Evolutionary conservation across 2,888 invertebrate genomes (phyloP), one percentile per base, ranked within the genome.

Genomic region (Chromoteleia sp.): DNA sequence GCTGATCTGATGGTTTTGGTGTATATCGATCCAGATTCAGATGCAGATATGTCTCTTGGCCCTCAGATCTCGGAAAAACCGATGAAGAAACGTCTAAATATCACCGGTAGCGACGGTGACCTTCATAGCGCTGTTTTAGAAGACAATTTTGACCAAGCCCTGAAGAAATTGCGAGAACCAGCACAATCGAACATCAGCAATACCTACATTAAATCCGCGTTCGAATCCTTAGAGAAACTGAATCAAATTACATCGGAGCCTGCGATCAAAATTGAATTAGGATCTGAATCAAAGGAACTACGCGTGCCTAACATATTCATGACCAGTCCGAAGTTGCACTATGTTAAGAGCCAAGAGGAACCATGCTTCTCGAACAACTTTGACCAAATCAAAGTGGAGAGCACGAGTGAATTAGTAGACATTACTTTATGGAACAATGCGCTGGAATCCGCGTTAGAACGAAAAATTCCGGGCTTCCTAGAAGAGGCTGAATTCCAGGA

Each of bases 1-100:
- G 94, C 95, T 6, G 95, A 95, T 90, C 90, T 95, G 21, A 94
- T 95, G 94, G 92, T 94, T 33, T 90, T 95, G 43, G 95, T 95
- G 10, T 95, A 95, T 84, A 94, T 95, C 15, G 95, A 95, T 85
- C 94, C 94, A 2, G 94, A 94, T 87, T 94, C 94, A 3, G 94
- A 94, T 83, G 93, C 93, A 0, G 94, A 94, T 83, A 90, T 91
- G 82, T 93, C 92, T 17, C 87, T 92, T 45, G 91, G 92, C 63
- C 92, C 91, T 4, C 90, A 87, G 75, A 84, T 92, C 21, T 43
- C 79, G 2, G 89, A 89, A 0, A 89, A 88, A 43, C 29, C 70
- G 0, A 56, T 82, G 17, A 91, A 89, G 63, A 91, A 90, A 73
- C 88, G 88, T 56, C 68, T 89, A 25, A 84, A 91, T 0, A 89